These are phyloP conservation scores for Hipparchia sbordonii DNA, from an alignment of 2,888 invertebrate species.

Conservation along the genomic window DNA sequence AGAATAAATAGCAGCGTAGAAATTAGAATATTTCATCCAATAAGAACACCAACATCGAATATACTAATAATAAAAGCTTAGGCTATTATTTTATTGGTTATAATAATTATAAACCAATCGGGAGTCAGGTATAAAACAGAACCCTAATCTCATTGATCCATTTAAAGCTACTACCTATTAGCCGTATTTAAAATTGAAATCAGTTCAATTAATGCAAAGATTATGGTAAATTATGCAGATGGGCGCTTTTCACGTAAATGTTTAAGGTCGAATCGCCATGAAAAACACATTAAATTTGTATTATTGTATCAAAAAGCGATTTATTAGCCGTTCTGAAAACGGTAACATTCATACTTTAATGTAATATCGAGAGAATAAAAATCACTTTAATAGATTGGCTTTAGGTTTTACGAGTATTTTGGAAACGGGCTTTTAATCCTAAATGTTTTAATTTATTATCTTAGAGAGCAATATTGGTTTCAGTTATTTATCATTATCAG, in stretches of 20 bases:
- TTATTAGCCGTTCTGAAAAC: conserved; percentile 15
- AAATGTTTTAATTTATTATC: neutral
- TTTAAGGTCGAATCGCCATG: conserved; percentile 44
- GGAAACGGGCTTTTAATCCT: neutral
- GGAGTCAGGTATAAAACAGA: neutral
- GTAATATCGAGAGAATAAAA: neutral
- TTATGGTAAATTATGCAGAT: conserved; percentile 76
- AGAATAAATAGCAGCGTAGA: too few relatives aligned
- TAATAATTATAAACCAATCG: neutral
- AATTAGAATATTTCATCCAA: too few relatives aligned
- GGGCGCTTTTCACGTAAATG: conserved; percentile 57
- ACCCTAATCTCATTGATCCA: conserved; percentile 43
- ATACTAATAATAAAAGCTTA: too few relatives aligned
- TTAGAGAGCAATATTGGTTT: neutral
- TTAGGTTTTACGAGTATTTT: neutral
- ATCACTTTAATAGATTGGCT: neutral
- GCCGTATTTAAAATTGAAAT: conserved; percentile 75
- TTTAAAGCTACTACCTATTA: conserved; percentile 55
- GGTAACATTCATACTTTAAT: conserved; percentile 3
- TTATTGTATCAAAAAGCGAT: conserved; percentile 41
- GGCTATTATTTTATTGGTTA: too few relatives aligned
- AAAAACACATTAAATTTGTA: conserved; percentile 45
- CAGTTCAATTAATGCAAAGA: conserved; percentile 71
- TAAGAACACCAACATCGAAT: too few relatives aligned
- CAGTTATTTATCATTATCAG: neutral